Evolutionary conservation across 2,113 vertebrate genomes (phyloP).

Genomic region (Solenodon paradoxus): DNA sequence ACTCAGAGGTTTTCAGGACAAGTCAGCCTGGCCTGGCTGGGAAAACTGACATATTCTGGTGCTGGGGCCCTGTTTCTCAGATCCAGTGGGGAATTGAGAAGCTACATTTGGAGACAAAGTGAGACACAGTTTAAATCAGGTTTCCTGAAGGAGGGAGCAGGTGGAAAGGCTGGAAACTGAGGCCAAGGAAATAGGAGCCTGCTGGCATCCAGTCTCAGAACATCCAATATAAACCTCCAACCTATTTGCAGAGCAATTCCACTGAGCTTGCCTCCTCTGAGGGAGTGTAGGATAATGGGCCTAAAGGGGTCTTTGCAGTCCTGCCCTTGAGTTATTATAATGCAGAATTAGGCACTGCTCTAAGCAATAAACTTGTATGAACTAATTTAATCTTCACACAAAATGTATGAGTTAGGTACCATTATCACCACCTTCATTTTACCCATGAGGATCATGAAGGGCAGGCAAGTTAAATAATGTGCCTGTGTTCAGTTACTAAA

Average conservation of each 20-base stretch:
- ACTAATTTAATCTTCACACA: background rate
- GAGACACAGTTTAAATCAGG: constrained; percentile 42
- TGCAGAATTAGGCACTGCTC: background rate
- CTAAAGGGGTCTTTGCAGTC: background rate
- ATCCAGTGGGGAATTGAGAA: background rate
- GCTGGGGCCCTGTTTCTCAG: background rate
- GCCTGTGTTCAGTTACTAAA: background rate
- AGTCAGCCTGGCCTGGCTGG: background rate
- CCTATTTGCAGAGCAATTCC: background rate
- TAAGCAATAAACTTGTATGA: background rate
- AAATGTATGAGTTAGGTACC: background rate
- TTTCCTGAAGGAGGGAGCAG: constrained; percentile 30
- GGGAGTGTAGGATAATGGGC: background rate
- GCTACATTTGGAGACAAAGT: constrained; percentile 38
- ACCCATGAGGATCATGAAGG: background rate
- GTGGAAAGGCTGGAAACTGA: constrained; percentile 38
- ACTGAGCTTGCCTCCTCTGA: background rate
- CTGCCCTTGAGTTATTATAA: background rate
- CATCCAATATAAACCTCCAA: background rate
- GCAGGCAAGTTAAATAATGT: background rate
- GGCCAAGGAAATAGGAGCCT: constrained; percentile 27
- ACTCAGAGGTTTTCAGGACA: background rate
- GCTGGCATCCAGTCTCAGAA: constrained; percentile 10
- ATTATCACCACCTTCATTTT: background rate
- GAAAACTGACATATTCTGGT: constrained; percentile 7